Base-by-base conservation (phyloP, 92 coral and sea anemone genomes). In the Palythoa heliodiscus region DNA sequence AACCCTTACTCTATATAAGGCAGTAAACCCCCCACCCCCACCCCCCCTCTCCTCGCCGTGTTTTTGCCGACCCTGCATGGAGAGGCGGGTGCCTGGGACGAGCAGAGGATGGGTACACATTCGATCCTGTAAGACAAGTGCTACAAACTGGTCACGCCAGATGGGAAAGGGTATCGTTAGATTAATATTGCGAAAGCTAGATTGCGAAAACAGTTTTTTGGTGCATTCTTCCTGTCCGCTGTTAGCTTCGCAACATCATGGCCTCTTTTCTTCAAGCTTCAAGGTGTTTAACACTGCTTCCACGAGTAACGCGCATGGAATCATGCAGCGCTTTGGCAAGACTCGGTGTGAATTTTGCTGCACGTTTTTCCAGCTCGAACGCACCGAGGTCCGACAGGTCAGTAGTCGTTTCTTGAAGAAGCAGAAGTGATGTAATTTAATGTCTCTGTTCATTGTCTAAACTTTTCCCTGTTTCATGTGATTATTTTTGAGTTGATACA, bases 371-470 rank as follows among this genome's bases (percentile, higher is more conserved):
- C 14, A 75, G 79, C 61, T 50, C 79, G 61, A 75, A 75, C 79
- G 79, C 23, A 75, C 14, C 79, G n/a, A n/a, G n/a, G n/a, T n/a
- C n/a, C n/a, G n/a, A n/a, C 29, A 75, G 79, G 79, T 75, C 17
- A 24, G 79, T 75, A 8, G 9, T 5, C 9, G 11, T 0, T 43
- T 43, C 50, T 43, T 43, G 50, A 43, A 43, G 35, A 3, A 0
- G 0, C 50, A 5, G 9, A 43, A 43, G 4, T 43, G 4, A 43
- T 43, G 50, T 43, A 43, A 43, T 43, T n/a, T n/a, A n/a, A n/a
- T n/a, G 7, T 7, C 48, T 43, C 48, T 4, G 48, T 43, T 43
- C 5, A 43, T 43, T 3, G 48, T 7, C 48, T 0, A 0, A 3
- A 43, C 48, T 43, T 43, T 43, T 43, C 48, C 48, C 48, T 43